These are phyloP conservation scores for Ashinkailepas kermadecensis DNA, from an alignment of 2,888 invertebrate species.

Conservation along the genomic window DNA sequence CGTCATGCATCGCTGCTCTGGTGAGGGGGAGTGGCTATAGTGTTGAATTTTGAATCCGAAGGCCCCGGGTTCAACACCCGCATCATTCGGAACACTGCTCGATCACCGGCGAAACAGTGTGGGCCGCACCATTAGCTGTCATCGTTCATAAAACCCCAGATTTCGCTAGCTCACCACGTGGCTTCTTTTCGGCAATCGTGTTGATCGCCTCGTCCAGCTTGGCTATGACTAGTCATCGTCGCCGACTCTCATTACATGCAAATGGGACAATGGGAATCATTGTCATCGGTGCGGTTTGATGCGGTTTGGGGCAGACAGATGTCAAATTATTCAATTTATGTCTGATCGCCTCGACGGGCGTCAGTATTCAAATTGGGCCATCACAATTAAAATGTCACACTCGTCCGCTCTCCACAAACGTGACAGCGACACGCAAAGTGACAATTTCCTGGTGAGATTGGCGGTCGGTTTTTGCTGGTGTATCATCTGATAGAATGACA, in stretches of 20 bases:
- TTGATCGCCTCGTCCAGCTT: too few species aligned
- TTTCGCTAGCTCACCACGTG: too few species aligned
- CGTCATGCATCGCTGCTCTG: too few species aligned
- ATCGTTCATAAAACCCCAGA: too few species aligned
- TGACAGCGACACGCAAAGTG: not conserved
- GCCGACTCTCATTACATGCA: conserved; percentile 8
- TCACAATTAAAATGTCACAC: conserved; percentile 3
- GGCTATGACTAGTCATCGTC: not conserved
- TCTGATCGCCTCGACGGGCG: not conserved
- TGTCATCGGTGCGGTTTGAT: conserved; percentile 10
- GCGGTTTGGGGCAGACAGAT: not conserved
- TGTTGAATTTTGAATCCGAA: too few species aligned
- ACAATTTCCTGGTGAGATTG: not conserved
- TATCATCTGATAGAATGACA: not conserved
- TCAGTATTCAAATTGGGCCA: not conserved
- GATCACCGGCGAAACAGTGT: too few species aligned
- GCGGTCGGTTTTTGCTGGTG: not conserved
- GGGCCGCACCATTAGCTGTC: too few species aligned
- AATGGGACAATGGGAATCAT: not conserved
- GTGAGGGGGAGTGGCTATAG: too few species aligned
- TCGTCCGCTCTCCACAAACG: not conserved
- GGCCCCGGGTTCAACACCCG: too few species aligned
- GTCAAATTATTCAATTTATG: conserved; percentile 22
- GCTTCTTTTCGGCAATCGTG: too few species aligned
- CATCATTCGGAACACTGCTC: too few species aligned